Base-by-base conservation (phyloP, 1,140 invertebrate genomes). In the Thrips palmi region DNA sequence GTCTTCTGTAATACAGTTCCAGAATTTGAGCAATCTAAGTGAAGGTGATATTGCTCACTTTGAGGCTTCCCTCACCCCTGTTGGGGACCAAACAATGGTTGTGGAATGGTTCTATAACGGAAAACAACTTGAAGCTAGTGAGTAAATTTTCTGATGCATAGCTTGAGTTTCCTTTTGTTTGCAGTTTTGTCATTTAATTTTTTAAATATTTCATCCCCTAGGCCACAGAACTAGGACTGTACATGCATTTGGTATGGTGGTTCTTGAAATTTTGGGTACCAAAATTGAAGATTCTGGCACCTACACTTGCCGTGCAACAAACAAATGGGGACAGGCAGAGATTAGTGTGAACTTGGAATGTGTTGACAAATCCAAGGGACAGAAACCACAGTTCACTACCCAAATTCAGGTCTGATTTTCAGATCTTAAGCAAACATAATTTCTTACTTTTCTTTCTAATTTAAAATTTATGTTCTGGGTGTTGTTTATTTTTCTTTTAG, bases 61-160 rank as follows among this genome's bases (percentile, higher is more conserved):
- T 54, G 89, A 96, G 60, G 89, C 86, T 11, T 86, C 83, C 25
- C 64, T 97, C 1, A 78, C 86, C 29, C 91, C 91, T 8, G 77
- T 87, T 34, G 88, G 88, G 17, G 91, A 97, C 56, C 86, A 94
- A 52, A 85, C 77, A 19, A 96, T 97, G 89, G 71, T 78, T 19
- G 85, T 97, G 19, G 88, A 97, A 65, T 98, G 92, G 92, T 92
- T 92, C 65, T 93, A 84, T 50, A 91, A 98, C 56, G 83, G 79
- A 23, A 77, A 93, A 55, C 52, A 72, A 0, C 65, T 94, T 32
- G 80, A 86, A 59, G 84, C 86, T 17, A 86, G 83, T 58, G 48
- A 50, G 55, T 54, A 36, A 33, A 30, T 21, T 17, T 28, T 30
- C 17, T 24, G 31, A 7, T 24, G 3, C 8, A 18, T n/a, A 35